These are phyloP conservation scores for Synergus umbraculus DNA, from an alignment of 2,888 invertebrate genomes.

Conservation along the genomic window DNA sequence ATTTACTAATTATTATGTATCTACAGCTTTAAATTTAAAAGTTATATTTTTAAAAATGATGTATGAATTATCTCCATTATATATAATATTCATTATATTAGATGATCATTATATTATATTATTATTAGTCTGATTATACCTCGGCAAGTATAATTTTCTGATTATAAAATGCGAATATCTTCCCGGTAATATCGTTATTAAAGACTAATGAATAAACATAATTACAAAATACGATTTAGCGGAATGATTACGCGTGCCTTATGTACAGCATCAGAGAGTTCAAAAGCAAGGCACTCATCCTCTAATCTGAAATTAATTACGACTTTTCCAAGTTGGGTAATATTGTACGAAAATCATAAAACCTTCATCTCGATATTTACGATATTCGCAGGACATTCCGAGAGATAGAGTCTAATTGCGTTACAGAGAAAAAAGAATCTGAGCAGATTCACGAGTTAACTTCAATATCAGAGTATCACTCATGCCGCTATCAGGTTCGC, in stretches of 20 bases:
- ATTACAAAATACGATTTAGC: not conserved
- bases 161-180: too few relatives aligned
- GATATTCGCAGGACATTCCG: constrained; percentile 6
- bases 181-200: not conserved
- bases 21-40: not conserved
- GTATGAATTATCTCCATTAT: not conserved
- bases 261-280: not conserved
- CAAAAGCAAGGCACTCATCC: not conserved
- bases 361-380: constrained; percentile 25
- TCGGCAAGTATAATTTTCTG: not conserved
- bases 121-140: not conserved
- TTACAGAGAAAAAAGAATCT: not conserved
- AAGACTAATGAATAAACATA: not conserved
- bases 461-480: constrained; percentile 47
- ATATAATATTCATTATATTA: not conserved
- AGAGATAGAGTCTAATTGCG: constrained; percentile 23
- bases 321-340: constrained; percentile 9
- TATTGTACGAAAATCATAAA: constrained; percentile 28
- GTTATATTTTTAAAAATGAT: too few relatives aligned
- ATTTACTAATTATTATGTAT: too few relatives aligned
- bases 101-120: not conserved
- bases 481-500: constrained; percentile 45
- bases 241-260: not conserved
- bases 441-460: constrained; percentile 10
- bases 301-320: constrained; percentile 21